Conservation (phyloP, 2,113 vertebrate species). For the Trogon surrucura region DNA sequence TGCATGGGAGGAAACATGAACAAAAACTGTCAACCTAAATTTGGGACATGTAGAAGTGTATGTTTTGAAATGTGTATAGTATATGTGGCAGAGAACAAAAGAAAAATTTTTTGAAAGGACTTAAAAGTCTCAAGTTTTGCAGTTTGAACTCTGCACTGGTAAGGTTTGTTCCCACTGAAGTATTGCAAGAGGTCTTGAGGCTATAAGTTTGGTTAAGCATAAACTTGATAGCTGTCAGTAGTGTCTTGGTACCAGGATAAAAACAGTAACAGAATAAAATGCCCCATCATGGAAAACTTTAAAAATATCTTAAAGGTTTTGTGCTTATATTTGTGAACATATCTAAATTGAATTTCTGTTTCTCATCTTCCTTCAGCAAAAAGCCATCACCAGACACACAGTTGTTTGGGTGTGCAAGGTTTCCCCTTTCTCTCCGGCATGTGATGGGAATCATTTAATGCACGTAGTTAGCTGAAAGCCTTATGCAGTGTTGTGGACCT, state of each 20-base stretch:
- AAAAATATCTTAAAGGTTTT: neutral
- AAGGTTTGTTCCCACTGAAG: neutral
- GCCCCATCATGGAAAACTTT: neutral
- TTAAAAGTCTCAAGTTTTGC: neutral
- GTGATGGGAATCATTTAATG: neutral
- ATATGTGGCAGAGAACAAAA: neutral
- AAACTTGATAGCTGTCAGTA: neutral
- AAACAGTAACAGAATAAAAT: neutral
- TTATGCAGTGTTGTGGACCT: neutral
- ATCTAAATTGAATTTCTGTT: neutral
- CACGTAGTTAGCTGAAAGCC: neutral
- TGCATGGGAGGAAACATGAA: neutral
- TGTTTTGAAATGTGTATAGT: neutral
- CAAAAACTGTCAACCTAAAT: neutral
- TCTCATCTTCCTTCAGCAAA: neutral
- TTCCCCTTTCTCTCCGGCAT: neutral
- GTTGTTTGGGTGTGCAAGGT: neutral
- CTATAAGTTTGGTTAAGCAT: neutral
- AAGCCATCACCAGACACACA: neutral
- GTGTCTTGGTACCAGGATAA: neutral
- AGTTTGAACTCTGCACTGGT: neutral
- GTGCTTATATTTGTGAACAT: neutral
- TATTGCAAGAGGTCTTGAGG: neutral
- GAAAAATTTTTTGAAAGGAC: neutral
- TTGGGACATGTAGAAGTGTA: neutral